Base-by-base conservation (phyloP, 2,888 invertebrate species). In the Baccha elongata region DNA sequence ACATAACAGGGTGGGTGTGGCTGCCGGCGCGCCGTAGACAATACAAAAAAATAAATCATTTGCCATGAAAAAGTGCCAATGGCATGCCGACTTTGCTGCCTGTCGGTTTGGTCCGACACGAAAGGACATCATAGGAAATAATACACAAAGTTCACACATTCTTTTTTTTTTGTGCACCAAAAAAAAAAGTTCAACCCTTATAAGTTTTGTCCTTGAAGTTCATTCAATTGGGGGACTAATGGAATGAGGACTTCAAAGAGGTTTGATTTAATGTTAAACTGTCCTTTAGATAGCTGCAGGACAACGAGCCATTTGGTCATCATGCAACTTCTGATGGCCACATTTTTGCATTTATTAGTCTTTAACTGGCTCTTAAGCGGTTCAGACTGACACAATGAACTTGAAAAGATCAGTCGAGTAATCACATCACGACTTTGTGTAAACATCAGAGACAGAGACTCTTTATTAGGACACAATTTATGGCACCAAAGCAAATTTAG, bases 331-430 rank as follows among this genome's bases (percentile, higher is more conserved):
- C 35, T 44, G 65, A 44, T 65, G 69, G 42, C 26, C 26, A 50
- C 50, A 71, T 40, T 81, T 81, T 67, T 81, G 81, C 76, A 81
- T 81, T 60, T 32, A 76, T 44, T 29, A 26, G 60, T 29, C 29
- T 29, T 44, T 23, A 44, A 29, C n/a, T 44, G 26, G 67, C 50
- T 65, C 35, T 15, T 26, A 17, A 67, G 17, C n/a, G 35, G 13
- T 11, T 10, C 8, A 13, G 60, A 40, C 21, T 46, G 65, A 81
- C 81, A 81, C 76, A 81, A 76, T 76, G 81, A 81, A 81, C 76
- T 81, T 67, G 71, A 72, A 76, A 67, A 71, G 76, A 81, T 81
- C 81, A 81, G 50, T 75, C 74, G 65, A 50, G 35, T 65, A 62
- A 74, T 62, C 64, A 46, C 60, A 75, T 62, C 37, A 58, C 15